These are phyloP conservation scores for Notarius quadriscutis DNA, from an alignment of 2,113 vertebrate genomes.

Conservation along the genomic window DNA sequence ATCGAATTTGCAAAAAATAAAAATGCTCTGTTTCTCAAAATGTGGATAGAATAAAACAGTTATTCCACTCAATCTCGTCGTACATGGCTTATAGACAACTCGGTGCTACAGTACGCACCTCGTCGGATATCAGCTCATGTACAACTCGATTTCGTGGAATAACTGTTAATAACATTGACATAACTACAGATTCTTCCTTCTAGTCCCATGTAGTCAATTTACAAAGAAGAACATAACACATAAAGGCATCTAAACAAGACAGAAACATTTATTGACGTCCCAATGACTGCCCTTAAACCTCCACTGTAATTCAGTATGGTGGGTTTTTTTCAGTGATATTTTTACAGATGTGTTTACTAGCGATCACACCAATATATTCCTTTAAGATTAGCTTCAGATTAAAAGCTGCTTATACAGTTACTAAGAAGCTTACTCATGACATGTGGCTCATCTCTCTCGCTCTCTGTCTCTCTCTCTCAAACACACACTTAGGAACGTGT, in stretches of 20 bases:
- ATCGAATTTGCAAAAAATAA: too few relatives aligned
- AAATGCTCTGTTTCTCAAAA: too few relatives aligned
- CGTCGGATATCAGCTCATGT: too few relatives aligned
- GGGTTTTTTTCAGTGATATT: neutral
- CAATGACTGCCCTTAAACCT: neutral
- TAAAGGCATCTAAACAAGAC: neutral
- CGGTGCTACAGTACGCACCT: too few relatives aligned
- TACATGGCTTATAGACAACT: too few relatives aligned
- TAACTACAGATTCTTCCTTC: neutral
- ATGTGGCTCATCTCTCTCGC: neutral
- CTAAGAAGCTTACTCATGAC: neutral
- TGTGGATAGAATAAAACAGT: too few relatives aligned
- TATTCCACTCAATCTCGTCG: too few relatives aligned
- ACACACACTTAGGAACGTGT: conserved; percentile 85
- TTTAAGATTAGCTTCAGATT: neutral
- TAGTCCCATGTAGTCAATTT: neutral
- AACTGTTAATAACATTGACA: neutral
- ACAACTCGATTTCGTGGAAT: too few relatives aligned
- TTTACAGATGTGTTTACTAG: neutral
- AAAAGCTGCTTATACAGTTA: neutral
- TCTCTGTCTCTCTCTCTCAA: neutral
- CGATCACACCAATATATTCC: neutral
- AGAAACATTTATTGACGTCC: neutral
- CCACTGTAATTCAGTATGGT: neutral
- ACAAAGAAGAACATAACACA: neutral